phyloP scores from a whole-genome alignment of 2,888 invertebrate genomes.

The Apodemia mormo region DNA sequence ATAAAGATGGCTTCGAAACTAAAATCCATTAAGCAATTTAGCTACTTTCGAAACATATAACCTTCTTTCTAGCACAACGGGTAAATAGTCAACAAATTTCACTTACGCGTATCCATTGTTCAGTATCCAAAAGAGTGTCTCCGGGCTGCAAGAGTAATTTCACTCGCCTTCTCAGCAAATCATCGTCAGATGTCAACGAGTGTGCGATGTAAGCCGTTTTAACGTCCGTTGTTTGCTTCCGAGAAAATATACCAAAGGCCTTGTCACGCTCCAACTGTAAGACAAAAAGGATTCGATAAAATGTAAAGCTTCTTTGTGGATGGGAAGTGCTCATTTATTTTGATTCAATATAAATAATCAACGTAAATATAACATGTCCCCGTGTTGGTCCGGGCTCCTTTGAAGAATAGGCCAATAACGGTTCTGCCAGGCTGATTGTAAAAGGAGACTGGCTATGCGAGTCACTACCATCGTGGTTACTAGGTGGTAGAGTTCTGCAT shows the following conservation, averaged over 20 bases:
- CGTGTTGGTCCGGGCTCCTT: too few species aligned
- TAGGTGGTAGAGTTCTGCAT: too few species aligned
- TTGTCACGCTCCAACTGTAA: constrained; percentile 71
- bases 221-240: constrained; percentile 66
- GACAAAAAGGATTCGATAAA: constrained; percentile 22
- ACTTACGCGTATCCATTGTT: constrained; percentile 76
- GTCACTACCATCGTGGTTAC: too few species aligned
- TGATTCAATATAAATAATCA: background rate
- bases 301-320: background rate
- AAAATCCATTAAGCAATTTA: too few species aligned
- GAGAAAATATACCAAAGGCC: constrained; percentile 68
- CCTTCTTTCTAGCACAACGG: too few species aligned
- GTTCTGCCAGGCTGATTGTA: too few species aligned
- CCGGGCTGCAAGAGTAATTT: constrained; percentile 76
- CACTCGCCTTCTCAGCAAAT: constrained; percentile 70
- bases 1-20: too few species aligned
- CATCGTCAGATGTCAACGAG: constrained; percentile 53
- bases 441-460: too few species aligned
- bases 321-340: background rate
- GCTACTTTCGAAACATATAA: too few species aligned
- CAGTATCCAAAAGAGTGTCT: constrained; percentile 69
- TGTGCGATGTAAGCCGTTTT: constrained; percentile 55
- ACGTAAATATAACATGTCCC: background rate
- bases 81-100: background rate
- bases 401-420: too few species aligned